A percentile compares a stretch with the other conserved stretches of the same genome.
These are phyloP conservation scores for Lymantria dispar DNA, from an alignment of 2,888 invertebrate genomes.

Conservation along the genomic window DNA sequence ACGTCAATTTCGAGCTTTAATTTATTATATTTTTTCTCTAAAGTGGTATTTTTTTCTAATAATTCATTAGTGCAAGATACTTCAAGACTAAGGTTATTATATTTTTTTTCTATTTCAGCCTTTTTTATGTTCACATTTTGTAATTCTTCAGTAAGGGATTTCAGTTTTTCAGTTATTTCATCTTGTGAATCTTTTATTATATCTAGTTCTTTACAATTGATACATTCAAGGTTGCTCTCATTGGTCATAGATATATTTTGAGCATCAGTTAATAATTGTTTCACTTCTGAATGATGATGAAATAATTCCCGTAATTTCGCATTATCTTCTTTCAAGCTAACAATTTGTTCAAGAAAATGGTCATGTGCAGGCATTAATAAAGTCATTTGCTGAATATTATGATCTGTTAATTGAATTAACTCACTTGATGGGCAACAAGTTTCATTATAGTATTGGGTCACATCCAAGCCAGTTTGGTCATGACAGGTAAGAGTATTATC, in stretches of 20 bases:
- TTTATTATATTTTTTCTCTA: conserved; percentile 49
- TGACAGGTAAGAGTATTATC: conserved; percentile 59
- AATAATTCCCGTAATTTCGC: conserved; percentile 42
- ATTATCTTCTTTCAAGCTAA: conserved; percentile 52
- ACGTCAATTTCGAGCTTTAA: conserved; percentile 48
- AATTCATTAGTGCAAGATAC: conserved; percentile 48
- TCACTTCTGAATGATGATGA: conserved; percentile 26
- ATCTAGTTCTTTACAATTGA: conserved; percentile 31
- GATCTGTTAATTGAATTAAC: conserved; percentile 31
- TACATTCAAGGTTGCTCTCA: conserved; percentile 44
- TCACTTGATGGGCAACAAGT: conserved; percentile 50
- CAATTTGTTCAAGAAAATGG: conserved; percentile 34
- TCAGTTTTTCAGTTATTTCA: conserved; percentile 35
- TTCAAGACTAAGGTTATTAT: conserved; percentile 51
- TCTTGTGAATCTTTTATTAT: conserved; percentile 23
- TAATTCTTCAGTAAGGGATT: conserved; percentile 41
- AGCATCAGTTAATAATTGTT: conserved; percentile 20
- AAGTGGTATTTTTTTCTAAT: conserved; percentile 45
- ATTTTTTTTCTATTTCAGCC: conserved; percentile 49
- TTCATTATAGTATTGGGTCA: conserved; percentile 58
- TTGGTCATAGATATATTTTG: conserved; percentile 15
- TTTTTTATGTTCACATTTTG: conserved; percentile 42
- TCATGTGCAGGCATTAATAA: conserved; percentile 21
- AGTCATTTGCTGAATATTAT: conserved; percentile 31
- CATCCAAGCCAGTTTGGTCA: conserved; percentile 65